Conservation (phyloP, 2,888 invertebrate genomes). For the Drosophila prolongata region DNA sequence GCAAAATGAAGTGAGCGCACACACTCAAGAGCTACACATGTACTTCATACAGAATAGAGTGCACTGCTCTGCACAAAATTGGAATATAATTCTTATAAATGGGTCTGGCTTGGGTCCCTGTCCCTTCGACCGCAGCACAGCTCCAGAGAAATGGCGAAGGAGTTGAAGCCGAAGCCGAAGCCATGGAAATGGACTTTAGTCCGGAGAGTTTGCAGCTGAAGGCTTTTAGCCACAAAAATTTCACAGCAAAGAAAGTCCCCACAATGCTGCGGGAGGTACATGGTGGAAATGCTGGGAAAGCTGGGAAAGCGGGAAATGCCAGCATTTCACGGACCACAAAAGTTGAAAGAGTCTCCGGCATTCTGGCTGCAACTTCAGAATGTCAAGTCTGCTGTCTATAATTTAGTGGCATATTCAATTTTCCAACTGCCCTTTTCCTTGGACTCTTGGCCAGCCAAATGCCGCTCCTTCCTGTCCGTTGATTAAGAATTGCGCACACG, state of each 20-base stretch:
- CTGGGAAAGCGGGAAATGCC: slow-evolving; percentile 35
- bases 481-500: slow-evolving; percentile 70
- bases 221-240: slow-evolving; percentile 66
- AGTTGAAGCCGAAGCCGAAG: neutral
- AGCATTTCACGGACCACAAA: slow-evolving; percentile 57
- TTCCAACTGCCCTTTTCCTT: slow-evolving; percentile 41
- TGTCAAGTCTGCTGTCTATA: slow-evolving; percentile 45
- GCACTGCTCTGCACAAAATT: slow-evolving; percentile 65
- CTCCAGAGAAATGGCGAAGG: slow-evolving; percentile 3
- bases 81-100: slow-evolving; percentile 76
- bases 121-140: slow-evolving; percentile 38
- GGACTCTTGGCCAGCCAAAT: slow-evolving; percentile 14
- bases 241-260: slow-evolving; percentile 46
- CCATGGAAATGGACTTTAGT: slow-evolving; percentile 12
- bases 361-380: slow-evolving; percentile 17
- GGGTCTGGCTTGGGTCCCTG: slow-evolving; percentile 51
- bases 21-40: slow-evolving; percentile 7
- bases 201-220: slow-evolving; percentile 26
- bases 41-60: slow-evolving; percentile 11
- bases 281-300: neutral
- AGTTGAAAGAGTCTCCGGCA: slow-evolving; percentile 58
- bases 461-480: slow-evolving; percentile 22
- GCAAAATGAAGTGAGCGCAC: slow-evolving; percentile 56
- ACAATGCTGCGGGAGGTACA: neutral
- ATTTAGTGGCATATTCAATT: slow-evolving; percentile 67